Percentiles rank a stretch among this genome's conserved stretches.
phyloP scores from a whole-genome alignment of 2,113 vertebrate genomes.

The Arothron firmamentum region DNA sequence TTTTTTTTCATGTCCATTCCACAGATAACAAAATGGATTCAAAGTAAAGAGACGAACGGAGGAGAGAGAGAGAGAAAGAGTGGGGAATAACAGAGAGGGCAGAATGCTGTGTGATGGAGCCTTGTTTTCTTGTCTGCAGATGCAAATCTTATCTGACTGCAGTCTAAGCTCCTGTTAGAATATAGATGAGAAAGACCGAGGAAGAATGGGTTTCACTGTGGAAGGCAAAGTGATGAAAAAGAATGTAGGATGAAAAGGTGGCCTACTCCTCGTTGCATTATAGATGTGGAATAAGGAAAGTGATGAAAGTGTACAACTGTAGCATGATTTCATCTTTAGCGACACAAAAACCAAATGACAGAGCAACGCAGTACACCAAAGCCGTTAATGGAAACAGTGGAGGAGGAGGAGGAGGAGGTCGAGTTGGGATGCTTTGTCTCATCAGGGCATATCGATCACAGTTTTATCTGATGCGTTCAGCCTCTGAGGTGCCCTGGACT shows the following conservation, averaged over 20 bases:
- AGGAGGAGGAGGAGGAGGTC: not conserved
- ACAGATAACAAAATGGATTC: not conserved
- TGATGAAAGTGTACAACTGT: slow-evolving; percentile 30
- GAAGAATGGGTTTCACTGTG: slow-evolving; percentile 21
- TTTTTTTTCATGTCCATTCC: not conserved
- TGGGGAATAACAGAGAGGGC: slow-evolving; percentile 9
- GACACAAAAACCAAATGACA: slow-evolving; percentile 1
- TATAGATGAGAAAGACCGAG: slow-evolving; percentile 36
- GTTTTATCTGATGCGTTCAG: slow-evolving; percentile 4
- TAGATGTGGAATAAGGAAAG: slow-evolving; percentile 19
- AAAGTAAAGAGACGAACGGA: not conserved
- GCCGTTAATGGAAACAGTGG: slow-evolving; percentile 4
- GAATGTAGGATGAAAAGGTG: slow-evolving; percentile 39
- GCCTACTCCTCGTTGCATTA: slow-evolving; percentile 18
- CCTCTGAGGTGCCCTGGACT: not conserved
- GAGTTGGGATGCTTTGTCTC: slow-evolving; percentile 4
- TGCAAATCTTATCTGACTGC: slow-evolving; percentile 24
- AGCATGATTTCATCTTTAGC: slow-evolving; percentile 24
- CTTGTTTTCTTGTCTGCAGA: slow-evolving; percentile 36
- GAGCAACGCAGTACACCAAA: slow-evolving; percentile 1
- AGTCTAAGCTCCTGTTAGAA: slow-evolving; percentile 20
- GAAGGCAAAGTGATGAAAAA: slow-evolving; percentile 41
- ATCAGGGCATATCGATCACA: slow-evolving; percentile 4
- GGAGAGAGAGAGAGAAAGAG: not conserved
- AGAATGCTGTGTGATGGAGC: slow-evolving; percentile 22